Evolutionary conservation across 2,888 invertebrate genomes (phyloP), one percentile per base, ranked within the genome.

Genomic region (Oxycera nigricornis): DNA sequence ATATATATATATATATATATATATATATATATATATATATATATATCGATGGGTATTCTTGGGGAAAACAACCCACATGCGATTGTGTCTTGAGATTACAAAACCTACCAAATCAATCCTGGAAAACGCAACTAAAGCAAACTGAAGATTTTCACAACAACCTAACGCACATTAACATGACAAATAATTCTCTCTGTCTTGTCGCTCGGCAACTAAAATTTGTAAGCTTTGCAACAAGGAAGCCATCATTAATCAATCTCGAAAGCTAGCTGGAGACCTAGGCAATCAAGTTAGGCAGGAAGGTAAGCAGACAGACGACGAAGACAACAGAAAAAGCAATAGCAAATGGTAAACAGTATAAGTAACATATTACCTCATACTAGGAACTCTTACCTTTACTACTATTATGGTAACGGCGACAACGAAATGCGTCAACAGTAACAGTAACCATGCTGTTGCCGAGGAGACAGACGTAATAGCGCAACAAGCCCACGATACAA

Each of bases 171-270:
- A n/a, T n/a, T n/a, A n/a, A n/a, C n/a, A n/a, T n/a, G n/a, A n/a
- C n/a, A n/a, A n/a, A n/a, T n/a, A n/a, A n/a, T n/a, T n/a, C n/a
- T n/a, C n/a, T n/a, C n/a, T n/a, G n/a, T n/a, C n/a, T n/a, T n/a
- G n/a, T n/a, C n/a, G n/a, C n/a, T n/a, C n/a, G n/a, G n/a, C n/a
- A n/a, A n/a, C n/a, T n/a, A n/a, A n/a, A n/a, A n/a, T n/a, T n/a
- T n/a, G n/a, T n/a, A n/a, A n/a, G n/a, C n/a, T n/a, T n/a, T n/a
- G 30, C 7, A 65, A 65, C 65, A 41, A 65, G 65, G 65, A 65
- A 65, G 65, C 65, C 65, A 65, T 65, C 65, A 65, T 65, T 65
- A 65, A 65, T 65, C 65, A 65, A 65, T 65, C 65, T 35, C 30
- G 3, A 6, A 39, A 65, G n/a, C n/a, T n/a, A n/a, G n/a, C n/a